Evolutionary conservation across 2,113 vertebrate species (phyloP), one percentile per base, ranked within the genome.

Genomic region (Arenaria interpres): DNA sequence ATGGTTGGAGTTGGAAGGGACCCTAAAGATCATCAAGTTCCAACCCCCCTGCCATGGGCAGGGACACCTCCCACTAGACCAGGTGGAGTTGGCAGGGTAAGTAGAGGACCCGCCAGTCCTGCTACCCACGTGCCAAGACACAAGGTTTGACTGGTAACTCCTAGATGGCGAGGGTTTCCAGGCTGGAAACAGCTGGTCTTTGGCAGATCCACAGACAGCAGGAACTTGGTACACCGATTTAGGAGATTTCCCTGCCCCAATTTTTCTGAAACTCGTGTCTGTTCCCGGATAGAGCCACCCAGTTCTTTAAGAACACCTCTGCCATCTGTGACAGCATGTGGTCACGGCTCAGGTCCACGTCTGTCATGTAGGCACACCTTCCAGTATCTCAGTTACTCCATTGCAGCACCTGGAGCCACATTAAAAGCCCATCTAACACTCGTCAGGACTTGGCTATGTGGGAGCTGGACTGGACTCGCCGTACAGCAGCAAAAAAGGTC

Each of bases 311-410:
- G 28, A 43, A 35, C 20, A 79, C 14, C 37, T 28, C 0, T 37
- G 35, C 18, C 35, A 85, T 6, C 13, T 25, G 16, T 2, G 11
- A 85, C 68, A 77, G 25, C 1, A 0, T 6, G 24, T 12, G 2
- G 45, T 41, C 2, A 3, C 51, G n/a, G 45, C 68, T 95, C 64
- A 91, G 43, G 48, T 6, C 27, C 24, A 10, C 0, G 0, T 63
- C 51, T 51, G 41, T 32, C 73, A 46, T 11, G 17, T 1, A 21
- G 9, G 11, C 30, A 69, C 32, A 37, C n/a, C 41, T 6, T 39
- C 12, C 37, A 71, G 60, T 37, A 25, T 14, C 46, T 67, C 78
- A 32, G 50, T 20, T n/a, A 48, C 24, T 19, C 50, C n/a, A 30
- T 21, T 5, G 33, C 1, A 68, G 63, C 43, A 64, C 22, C 39